These are phyloP conservation scores for Gisinianus flammeolus DNA, from an alignment of 2,888 invertebrate genomes.

Conservation along the genomic window DNA sequence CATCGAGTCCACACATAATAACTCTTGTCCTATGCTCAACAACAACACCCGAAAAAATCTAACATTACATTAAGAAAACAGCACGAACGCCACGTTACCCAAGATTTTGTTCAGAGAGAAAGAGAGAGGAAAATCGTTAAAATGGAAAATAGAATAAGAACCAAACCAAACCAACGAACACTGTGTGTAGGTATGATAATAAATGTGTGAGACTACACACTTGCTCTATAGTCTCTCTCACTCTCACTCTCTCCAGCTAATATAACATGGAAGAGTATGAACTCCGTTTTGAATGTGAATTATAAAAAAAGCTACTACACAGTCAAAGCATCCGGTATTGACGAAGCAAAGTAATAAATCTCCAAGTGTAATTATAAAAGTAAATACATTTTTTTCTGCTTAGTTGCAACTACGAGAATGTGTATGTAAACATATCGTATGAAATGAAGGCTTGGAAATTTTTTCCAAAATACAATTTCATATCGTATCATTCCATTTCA, in stretches of 20 bases:
- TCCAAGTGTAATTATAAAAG: slow-evolving; percentile 37
- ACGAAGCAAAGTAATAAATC: slow-evolving; percentile 41
- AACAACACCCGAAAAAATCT: background rate
- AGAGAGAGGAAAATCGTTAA: background rate
- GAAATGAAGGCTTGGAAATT: slow-evolving; percentile 5
- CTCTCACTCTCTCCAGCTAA: too few relatives aligned
- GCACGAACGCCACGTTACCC: slow-evolving; percentile 5
- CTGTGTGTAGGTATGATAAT: background rate
- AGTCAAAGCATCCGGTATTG: slow-evolving; percentile 41
- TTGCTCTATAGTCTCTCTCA: background rate
- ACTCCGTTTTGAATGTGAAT: background rate
- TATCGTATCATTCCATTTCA: background rate
- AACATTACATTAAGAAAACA: background rate
- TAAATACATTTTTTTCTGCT: slow-evolving; percentile 35
- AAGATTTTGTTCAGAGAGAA: background rate
- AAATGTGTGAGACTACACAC: background rate
- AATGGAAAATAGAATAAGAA: background rate
- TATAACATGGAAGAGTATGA: too few relatives aligned
- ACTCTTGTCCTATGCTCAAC: background rate
- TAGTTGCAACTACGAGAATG: too few relatives aligned
- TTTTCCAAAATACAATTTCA: slow-evolving; percentile 6
- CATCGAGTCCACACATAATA: slow-evolving; percentile 12
- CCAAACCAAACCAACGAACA: background rate
- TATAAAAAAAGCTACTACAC: background rate
- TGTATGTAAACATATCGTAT: too few relatives aligned